A percentile compares a stretch with the other conserved stretches of the same genome.
These are phyloP conservation scores for Ellobium chinense DNA, from an alignment of 2,888 invertebrate species.

Conservation along the genomic window DNA sequence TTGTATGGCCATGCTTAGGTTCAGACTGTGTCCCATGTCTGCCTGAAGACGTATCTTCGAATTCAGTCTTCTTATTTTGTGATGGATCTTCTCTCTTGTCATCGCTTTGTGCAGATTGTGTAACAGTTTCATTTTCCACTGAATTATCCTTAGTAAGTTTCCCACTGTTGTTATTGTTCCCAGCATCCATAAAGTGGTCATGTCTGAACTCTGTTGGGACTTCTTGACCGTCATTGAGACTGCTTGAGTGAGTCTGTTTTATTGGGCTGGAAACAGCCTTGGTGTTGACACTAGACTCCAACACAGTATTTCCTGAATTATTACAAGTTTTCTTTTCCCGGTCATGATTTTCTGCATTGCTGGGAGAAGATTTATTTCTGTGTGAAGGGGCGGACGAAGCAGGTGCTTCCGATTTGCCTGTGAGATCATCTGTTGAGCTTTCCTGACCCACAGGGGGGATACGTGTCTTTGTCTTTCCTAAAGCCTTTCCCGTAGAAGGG, in stretches of 20 bases:
- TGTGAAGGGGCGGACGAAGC: neutral
- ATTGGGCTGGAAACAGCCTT: neutral
- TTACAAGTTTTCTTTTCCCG: neutral
- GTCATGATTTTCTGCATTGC: neutral
- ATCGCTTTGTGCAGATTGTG: neutral
- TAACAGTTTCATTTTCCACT: neutral
- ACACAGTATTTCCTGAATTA: neutral
- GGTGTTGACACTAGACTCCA: neutral
- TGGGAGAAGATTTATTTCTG: no score
- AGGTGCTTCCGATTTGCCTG: neutral
- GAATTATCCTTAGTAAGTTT: neutral
- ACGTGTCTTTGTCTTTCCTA: neutral
- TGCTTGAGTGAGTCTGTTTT: neutral
- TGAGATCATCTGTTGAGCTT: neutral
- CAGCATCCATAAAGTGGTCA: neutral
- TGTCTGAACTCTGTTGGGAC: neutral
- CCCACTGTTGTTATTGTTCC: neutral
- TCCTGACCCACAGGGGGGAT: slow-evolving; percentile 45
- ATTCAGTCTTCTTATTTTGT: neutral
- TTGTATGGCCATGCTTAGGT: no score
- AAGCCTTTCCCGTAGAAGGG: neutral
- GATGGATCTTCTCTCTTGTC: neutral
- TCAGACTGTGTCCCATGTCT: neutral
- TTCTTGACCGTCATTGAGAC: neutral
- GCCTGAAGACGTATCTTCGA: neutral